phyloP scores from a whole-genome alignment of 2,113 vertebrate genomes.

The Aegotheles bennettii region DNA sequence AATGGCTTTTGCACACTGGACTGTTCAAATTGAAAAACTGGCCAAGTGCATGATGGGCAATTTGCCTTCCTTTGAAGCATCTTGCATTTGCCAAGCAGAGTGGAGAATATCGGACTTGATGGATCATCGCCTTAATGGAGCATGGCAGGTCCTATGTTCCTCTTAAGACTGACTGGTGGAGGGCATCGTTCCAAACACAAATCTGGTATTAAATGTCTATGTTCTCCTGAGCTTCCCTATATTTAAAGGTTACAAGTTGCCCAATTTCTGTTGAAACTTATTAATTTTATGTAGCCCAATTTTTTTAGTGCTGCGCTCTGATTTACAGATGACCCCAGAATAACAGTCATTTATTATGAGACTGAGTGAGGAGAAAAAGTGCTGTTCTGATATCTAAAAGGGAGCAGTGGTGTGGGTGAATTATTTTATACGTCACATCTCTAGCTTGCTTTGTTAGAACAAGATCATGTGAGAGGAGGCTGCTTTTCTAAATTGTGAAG shows the following conservation, averaged over 20 bases:
- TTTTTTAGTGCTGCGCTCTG: not conserved
- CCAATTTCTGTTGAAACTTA: not conserved
- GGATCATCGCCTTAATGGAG: constrained; percentile 26
- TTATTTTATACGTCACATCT: constrained; percentile 41
- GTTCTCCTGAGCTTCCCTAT: not conserved
- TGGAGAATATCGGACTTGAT: not conserved
- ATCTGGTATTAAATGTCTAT: not conserved
- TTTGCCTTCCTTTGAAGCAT: constrained; percentile 26
- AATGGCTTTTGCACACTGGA: constrained; percentile 15
- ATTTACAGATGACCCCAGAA: constrained; percentile 33
- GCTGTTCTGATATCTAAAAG: constrained; percentile 39
- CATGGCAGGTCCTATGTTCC: not conserved
- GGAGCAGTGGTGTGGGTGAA: not conserved
- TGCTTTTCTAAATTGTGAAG: constrained; percentile 23
- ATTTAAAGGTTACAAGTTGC: not conserved
- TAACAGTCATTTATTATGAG: constrained; percentile 30
- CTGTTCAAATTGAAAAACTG: constrained; percentile 8
- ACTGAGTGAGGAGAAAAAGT: not conserved
- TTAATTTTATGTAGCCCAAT: not conserved
- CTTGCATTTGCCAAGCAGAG: not conserved
- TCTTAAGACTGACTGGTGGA: constrained; percentile 8
- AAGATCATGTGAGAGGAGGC: not conserved
- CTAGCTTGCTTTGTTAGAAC: not conserved
- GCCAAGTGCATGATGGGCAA: not conserved
- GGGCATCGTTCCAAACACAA: not conserved